phyloP scores from a whole-genome alignment of 2,888 invertebrate genomes.

The Campoplex capitator region DNA sequence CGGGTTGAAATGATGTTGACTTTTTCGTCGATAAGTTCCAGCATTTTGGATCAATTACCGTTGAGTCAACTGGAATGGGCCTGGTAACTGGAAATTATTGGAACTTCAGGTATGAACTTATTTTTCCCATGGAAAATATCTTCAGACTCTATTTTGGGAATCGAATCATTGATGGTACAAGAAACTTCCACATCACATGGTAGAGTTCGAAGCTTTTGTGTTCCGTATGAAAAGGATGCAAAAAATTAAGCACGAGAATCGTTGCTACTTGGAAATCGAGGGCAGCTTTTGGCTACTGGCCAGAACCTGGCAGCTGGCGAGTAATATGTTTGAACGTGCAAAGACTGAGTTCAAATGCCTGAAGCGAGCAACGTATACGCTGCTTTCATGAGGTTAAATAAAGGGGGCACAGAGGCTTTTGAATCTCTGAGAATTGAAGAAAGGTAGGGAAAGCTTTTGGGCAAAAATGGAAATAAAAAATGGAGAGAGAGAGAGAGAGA shows the following conservation, averaged over 20 bases:
- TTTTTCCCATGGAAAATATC: too few relatives aligned
- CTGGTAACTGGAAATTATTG: neutral
- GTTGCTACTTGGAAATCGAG: neutral
- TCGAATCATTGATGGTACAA: neutral
- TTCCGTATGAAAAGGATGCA: neutral
- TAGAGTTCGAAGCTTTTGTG: neutral
- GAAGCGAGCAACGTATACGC: neutral
- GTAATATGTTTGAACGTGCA: neutral
- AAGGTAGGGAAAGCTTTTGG: neutral
- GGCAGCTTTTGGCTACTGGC: neutral
- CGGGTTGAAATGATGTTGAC: too few relatives aligned
- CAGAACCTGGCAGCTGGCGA: neutral
- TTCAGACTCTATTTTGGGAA: neutral
- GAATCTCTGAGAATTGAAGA: neutral
- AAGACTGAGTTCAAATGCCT: neutral
- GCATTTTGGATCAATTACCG: neutral
- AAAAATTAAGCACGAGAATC: neutral
- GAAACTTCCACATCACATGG: neutral
- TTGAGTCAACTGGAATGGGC: neutral
- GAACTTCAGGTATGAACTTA: too few relatives aligned
- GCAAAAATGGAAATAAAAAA: neutral
- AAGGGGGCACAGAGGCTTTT: neutral
- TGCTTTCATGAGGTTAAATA: neutral
- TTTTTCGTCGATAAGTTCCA: neutral
- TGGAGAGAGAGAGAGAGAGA: neutral